These are phyloP conservation scores for Conus betulinus DNA, from an alignment of 1,140 invertebrate genomes.

Conservation along the genomic window DNA sequence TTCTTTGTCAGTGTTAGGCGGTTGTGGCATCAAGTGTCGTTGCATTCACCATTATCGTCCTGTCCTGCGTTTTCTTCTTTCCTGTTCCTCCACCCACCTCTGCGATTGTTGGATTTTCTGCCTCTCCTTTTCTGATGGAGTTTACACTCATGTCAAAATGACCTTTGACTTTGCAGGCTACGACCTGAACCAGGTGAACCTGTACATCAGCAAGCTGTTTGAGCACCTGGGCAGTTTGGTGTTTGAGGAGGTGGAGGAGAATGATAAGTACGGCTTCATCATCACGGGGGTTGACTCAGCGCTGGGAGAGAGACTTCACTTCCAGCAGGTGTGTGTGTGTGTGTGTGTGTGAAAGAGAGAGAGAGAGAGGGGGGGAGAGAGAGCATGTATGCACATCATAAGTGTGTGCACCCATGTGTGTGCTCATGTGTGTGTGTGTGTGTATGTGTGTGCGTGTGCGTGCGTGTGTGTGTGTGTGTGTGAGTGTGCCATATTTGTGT, in stretches of 20 bases:
- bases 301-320: conserved; percentile 68
- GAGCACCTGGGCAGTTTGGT: conserved; percentile 71
- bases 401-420: too few relatives aligned
- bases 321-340: conserved; percentile 63
- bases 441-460: too few relatives aligned
- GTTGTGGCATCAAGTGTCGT: too few relatives aligned
- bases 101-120: too few relatives aligned
- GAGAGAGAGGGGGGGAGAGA: background rate
- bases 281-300: conserved; percentile 69
- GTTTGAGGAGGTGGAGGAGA: conserved; percentile 68
- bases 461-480: background rate
- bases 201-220: conserved; percentile 74
- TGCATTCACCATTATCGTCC: too few relatives aligned
- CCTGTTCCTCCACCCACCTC: too few relatives aligned
- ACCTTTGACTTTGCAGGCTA: conserved; percentile 59
- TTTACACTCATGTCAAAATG: too few relatives aligned
- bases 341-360: background rate
- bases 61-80: too few relatives aligned
- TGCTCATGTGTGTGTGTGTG: too few relatives aligned
- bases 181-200: conserved; percentile 71
- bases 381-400: background rate
- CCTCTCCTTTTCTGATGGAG: too few relatives aligned
- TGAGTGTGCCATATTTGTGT: conserved; percentile 8
- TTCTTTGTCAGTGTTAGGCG: too few relatives aligned
- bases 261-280: conserved; percentile 63